These are phyloP conservation scores for Siniperca undulata DNA, from an alignment of 2,797 vertebrate species.

Conservation along the genomic window DNA sequence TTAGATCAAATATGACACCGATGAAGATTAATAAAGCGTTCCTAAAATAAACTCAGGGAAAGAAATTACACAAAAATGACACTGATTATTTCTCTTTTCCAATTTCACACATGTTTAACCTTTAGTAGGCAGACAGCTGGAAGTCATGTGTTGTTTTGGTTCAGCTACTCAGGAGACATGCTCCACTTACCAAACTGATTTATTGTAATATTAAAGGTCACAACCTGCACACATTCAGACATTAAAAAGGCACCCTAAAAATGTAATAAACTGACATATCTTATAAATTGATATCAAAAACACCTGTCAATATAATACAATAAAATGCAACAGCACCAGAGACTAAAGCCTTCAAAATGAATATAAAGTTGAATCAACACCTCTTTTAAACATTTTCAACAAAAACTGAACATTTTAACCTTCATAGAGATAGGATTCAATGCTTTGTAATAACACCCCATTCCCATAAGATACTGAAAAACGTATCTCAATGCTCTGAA, in stretches of 20 bases:
- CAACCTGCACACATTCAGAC: slow-evolving; percentile 1
- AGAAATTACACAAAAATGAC: slow-evolving; percentile 8
- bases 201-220: slow-evolving; percentile 41
- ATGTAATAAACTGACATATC: not conserved
- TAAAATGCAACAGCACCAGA: not conserved
- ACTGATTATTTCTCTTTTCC: slow-evolving; percentile 32
- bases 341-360: not conserved
- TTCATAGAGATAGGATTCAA: not conserved
- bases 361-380: not conserved
- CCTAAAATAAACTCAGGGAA: not conserved
- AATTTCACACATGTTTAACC: slow-evolving; percentile 69
- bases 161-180: slow-evolving; percentile 28
- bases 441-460: not conserved
- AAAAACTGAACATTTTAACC: slow-evolving; percentile 1
- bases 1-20: not conserved
- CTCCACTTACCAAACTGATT: slow-evolving; percentile 39
- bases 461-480: slow-evolving; percentile 32
- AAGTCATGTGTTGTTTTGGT: slow-evolving; percentile 26
- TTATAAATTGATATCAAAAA: slow-evolving; percentile 2
- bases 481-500: slow-evolving; percentile 18
- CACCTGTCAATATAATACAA: not conserved
- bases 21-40: not conserved
- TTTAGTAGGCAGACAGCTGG: slow-evolving; percentile 22
- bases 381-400: not conserved
- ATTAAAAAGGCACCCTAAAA: not conserved